Conservation (phyloP, 2,113 vertebrate species). For the Scolopax mira region DNA sequence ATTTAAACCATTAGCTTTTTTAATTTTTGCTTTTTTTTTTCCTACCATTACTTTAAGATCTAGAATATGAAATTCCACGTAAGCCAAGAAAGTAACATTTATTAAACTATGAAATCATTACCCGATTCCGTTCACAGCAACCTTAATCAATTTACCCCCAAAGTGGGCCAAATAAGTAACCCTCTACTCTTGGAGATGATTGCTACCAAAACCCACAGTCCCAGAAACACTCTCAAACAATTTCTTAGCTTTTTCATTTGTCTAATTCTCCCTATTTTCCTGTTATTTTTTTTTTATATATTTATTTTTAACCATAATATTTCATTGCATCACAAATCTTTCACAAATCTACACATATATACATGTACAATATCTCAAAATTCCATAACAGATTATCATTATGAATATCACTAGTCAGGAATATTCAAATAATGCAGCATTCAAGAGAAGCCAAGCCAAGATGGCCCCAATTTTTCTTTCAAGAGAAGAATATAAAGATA, state of each 20-base stretch:
- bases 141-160: background rate
- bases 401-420: background rate
- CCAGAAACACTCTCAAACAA: background rate
- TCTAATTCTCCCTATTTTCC: background rate
- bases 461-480: background rate
- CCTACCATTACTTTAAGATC: background rate
- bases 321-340: background rate
- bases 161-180: background rate
- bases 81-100: background rate
- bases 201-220: background rate
- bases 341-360: background rate
- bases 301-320: background rate
- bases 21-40: fast-evolving
- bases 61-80: background rate
- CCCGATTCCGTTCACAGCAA: background rate
- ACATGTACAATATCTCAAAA: background rate
- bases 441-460: background rate
- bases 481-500: background rate
- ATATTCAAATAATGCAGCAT: background rate
- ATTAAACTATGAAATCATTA: background rate
- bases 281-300: background rate
- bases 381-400: background rate
- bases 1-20: background rate
- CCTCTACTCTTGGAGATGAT: background rate
- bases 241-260: background rate